Evolutionary conservation across 2,797 vertebrate species (phyloP).

Genomic region (Selene dorsalis): DNA sequence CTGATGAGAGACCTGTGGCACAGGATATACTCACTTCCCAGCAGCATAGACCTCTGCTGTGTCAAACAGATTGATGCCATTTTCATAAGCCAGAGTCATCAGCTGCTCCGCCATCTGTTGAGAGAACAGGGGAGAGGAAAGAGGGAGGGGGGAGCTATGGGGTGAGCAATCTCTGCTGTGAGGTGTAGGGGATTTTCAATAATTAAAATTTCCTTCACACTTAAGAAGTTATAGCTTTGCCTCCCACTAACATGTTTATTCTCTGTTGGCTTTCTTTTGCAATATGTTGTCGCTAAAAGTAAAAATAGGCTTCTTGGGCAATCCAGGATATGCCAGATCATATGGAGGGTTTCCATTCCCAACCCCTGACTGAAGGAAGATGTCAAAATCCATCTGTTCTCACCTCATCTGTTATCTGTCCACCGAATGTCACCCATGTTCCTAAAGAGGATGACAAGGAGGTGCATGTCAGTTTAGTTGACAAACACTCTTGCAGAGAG

Average conservation of each 20-base stretch:
- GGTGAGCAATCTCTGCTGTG: slow-evolving; percentile 36
- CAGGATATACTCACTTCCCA: slow-evolving; percentile 92
- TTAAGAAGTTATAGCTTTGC: slow-evolving; percentile 26
- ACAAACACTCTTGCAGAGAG: slow-evolving; percentile 35
- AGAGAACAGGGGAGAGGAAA: slow-evolving; percentile 57
- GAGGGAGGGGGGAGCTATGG: slow-evolving; percentile 28
- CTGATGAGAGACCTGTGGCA: slow-evolving; percentile 47
- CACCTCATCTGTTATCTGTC: slow-evolving; percentile 99
- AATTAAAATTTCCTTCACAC: slow-evolving; percentile 48
- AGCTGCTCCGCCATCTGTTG: slow-evolving; percentile 98
- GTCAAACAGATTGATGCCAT: slow-evolving; percentile 99
- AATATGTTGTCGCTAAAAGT: slow-evolving; percentile 33
- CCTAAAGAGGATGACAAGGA: slow-evolving; percentile 76
- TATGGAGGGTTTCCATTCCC: slow-evolving; percentile 58
- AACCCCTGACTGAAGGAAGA: slow-evolving; percentile 58
- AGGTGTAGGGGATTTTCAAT: slow-evolving; percentile 57
- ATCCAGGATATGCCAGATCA: slow-evolving; percentile 37
- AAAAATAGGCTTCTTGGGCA: slow-evolving; percentile 60
- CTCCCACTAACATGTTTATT: slow-evolving; percentile 22
- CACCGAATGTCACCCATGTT: slow-evolving; percentile 99
- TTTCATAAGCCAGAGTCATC: slow-evolving; percentile 98
- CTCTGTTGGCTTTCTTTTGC: slow-evolving; percentile 19
- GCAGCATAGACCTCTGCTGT: slow-evolving; percentile 98
- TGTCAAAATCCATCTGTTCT: slow-evolving; percentile 75
- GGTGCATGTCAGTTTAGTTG: slow-evolving; percentile 34